These are phyloP conservation scores for Argyrosomus japonicus DNA, from an alignment of 2,113 vertebrate species.

Conservation along the genomic window DNA sequence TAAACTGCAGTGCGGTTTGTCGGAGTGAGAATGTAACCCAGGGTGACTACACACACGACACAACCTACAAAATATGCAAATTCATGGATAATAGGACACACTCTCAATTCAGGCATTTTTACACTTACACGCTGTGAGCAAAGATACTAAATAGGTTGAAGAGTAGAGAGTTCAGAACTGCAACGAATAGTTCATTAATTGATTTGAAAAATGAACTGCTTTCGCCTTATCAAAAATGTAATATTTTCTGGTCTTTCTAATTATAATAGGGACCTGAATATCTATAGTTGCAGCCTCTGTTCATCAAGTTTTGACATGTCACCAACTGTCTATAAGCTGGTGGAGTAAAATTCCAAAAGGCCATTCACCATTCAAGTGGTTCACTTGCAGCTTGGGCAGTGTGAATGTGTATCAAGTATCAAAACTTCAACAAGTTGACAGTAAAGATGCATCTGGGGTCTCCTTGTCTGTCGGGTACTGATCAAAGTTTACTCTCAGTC, in stretches of 20 bases:
- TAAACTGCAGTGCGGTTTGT: slow-evolving; percentile 2
- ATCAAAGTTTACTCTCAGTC: background rate
- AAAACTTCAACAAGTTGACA: background rate
- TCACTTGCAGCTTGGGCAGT: background rate
- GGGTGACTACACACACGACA: background rate
- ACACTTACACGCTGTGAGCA: background rate
- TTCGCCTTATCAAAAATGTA: background rate
- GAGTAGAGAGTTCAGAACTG: background rate
- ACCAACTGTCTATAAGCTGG: too few relatives aligned
- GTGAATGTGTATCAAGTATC: background rate
- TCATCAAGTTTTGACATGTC: too few relatives aligned
- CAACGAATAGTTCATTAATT: background rate
- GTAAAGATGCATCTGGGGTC: background rate
- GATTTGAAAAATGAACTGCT: background rate
- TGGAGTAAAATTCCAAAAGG: too few relatives aligned
- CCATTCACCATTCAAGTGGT: background rate
- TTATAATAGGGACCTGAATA: background rate
- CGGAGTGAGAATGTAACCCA: background rate
- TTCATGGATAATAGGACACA: background rate
- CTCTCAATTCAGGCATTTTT: background rate
- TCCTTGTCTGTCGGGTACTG: background rate
- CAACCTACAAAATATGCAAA: slow-evolving; percentile 3
- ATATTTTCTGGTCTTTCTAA: background rate
- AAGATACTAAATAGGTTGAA: background rate
- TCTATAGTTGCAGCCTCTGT: background rate